A percentile compares a stretch with the other conserved stretches of the same genome.
These are phyloP conservation scores for Ditylenchus dipsaci DNA, from an alignment of 1,140 invertebrate species.

Conservation along the genomic window DNA sequence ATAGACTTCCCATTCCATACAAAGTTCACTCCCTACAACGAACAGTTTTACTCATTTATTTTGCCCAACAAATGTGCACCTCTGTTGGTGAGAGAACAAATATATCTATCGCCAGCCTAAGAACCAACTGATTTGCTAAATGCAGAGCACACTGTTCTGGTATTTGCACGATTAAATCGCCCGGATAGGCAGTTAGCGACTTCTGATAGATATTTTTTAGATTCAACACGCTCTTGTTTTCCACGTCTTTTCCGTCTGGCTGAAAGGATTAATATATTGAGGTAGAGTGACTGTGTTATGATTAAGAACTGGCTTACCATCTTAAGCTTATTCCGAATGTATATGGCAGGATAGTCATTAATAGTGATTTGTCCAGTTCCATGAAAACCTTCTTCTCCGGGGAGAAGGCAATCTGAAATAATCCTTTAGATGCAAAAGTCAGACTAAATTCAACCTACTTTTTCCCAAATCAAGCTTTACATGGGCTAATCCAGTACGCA, in stretches of 20 bases:
- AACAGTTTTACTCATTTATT: not conserved
- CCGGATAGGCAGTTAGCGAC: constrained; percentile 5
- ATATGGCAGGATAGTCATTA: constrained; percentile 24
- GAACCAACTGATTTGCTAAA: constrained; percentile 19
- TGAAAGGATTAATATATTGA: constrained; percentile 10
- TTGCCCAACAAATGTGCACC: constrained; percentile 1
- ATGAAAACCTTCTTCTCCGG: constrained; percentile 33
- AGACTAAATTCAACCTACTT: constrained; percentile 4
- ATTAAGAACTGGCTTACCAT: constrained; percentile 5
- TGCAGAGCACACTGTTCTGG: constrained; percentile 15
- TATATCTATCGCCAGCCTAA: constrained; percentile 24
- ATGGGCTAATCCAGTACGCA: constrained; percentile 14
- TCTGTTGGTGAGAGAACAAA: constrained; percentile 28
- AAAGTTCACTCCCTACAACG: constrained; percentile 44
- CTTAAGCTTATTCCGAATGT: constrained; percentile 20
- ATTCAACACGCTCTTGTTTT: constrained; percentile 14
- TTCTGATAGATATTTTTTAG: constrained; percentile 26
- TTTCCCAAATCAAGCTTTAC: constrained; percentile 20
- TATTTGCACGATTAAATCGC: constrained; percentile 34
- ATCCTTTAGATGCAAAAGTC: not conserved
- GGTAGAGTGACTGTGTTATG: not conserved
- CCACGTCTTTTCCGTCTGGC: not conserved
- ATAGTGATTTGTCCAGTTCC: constrained; percentile 28
- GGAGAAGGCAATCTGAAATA: constrained; percentile 33
- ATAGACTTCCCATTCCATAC: constrained; percentile 10